These are phyloP conservation scores for Caranx ignobilis DNA, from an alignment of 2,113 vertebrate genomes.

Conservation along the genomic window DNA sequence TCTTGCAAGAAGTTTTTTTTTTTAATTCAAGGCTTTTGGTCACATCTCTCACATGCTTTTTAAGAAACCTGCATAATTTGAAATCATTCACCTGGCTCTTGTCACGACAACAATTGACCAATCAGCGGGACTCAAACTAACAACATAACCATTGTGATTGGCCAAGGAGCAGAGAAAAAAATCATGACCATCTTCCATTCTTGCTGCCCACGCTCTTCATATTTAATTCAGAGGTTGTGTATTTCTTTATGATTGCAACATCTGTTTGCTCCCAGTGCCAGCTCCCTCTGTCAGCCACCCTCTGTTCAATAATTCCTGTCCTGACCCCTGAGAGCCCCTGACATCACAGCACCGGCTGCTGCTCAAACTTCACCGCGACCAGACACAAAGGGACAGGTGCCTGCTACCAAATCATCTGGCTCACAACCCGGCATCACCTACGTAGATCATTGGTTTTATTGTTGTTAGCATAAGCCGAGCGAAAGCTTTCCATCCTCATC, in stretches of 20 bases:
- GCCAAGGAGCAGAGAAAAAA: constrained; percentile 28
- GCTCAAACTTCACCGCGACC: constrained; percentile 70
- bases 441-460: constrained; percentile 4
- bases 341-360: constrained; percentile 74
- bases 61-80: constrained; percentile 49
- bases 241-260: constrained; percentile 87
- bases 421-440: constrained; percentile 34
- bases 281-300: constrained; percentile 80
- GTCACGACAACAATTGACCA: constrained; percentile 27
- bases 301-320: constrained; percentile 83
- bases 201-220: constrained; percentile 74
- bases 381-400: constrained; percentile 73
- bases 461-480: not conserved
- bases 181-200: constrained; percentile 44
- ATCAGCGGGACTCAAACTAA: not conserved
- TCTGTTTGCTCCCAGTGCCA: constrained; percentile 83
- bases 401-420: constrained; percentile 47
- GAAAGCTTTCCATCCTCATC: not conserved
- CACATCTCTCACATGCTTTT: constrained; percentile 42
- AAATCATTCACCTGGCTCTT: constrained; percentile 48
- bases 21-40: constrained; percentile 34
- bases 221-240: constrained; percentile 83
- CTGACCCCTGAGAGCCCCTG: constrained; percentile 77
- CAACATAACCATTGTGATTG: constrained; percentile 16
- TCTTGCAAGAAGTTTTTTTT: constrained; percentile 62